These are phyloP conservation scores for Xanthorhoe designata DNA, from an alignment of 2,888 invertebrate genomes.

Conservation along the genomic window DNA sequence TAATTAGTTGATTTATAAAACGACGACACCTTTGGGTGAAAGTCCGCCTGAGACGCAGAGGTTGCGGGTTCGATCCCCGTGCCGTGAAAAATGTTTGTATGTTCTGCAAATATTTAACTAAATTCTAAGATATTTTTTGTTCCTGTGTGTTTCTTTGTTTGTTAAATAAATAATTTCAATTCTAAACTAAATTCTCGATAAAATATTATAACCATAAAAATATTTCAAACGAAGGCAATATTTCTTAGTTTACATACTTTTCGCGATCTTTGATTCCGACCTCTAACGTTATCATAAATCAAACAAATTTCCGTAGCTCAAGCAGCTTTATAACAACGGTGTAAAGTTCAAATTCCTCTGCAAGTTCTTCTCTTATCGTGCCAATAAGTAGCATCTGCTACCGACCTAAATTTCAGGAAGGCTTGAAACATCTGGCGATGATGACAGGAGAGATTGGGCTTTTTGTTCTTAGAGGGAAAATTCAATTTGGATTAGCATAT, in stretches of 20 bases:
- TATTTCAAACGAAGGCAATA: neutral
- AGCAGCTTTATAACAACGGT: constrained; percentile 23
- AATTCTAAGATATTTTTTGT: too few relatives aligned
- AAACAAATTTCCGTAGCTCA: constrained; percentile 27
- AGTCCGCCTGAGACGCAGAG: too few relatives aligned
- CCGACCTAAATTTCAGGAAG: constrained; percentile 54
- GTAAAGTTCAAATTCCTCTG: constrained; percentile 35
- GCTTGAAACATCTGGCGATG: constrained; percentile 46
- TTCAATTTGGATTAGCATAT: constrained; percentile 33
- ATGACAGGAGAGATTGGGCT: constrained; percentile 39
- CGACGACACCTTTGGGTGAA: too few relatives aligned
- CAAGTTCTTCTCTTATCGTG: constrained; percentile 39
- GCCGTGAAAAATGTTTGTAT: too few relatives aligned
- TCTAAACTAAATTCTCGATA: neutral
- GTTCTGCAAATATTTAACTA: too few relatives aligned
- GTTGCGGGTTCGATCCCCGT: too few relatives aligned
- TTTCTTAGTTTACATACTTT: neutral
- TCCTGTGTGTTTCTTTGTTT: too few relatives aligned
- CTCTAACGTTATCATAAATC: constrained; percentile 38
- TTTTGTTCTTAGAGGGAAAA: constrained; percentile 31
- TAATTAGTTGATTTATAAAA: too few relatives aligned
- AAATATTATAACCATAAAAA: neutral
- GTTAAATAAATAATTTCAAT: too few relatives aligned
- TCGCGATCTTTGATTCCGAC: constrained; percentile 6
- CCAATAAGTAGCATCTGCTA: constrained; percentile 51